These are phyloP conservation scores for Protaetia brevitarsis DNA, from an alignment of 1,140 invertebrate genomes.

Conservation along the genomic window DNA sequence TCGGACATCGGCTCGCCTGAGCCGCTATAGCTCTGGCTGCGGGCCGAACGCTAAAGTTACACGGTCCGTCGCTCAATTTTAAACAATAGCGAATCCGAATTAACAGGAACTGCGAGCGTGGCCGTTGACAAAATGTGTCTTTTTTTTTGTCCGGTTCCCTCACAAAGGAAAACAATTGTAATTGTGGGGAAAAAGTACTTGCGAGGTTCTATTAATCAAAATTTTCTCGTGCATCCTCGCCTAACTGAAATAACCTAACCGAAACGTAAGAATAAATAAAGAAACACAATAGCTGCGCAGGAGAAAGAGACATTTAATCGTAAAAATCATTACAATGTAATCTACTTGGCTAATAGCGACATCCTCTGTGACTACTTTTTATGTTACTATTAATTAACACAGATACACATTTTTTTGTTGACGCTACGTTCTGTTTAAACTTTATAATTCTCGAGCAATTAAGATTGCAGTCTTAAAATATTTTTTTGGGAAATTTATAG, in stretches of 20 bases:
- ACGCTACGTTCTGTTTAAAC: no score
- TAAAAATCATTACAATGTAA: not conserved
- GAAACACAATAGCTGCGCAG: not conserved
- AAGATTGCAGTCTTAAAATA: no score
- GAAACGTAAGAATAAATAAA: not conserved
- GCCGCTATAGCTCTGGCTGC: not conserved
- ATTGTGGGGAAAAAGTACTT: conserved; percentile 10
- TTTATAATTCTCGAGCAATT: no score
- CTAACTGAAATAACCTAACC: conserved; percentile 6
- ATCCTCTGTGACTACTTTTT: not conserved
- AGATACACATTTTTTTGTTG: no score
- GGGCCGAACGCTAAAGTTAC: not conserved
- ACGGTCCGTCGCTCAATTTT: conserved; percentile 17
- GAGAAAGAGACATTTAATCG: not conserved
- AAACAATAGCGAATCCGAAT: conserved; percentile 13
- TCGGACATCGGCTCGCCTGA: not conserved
- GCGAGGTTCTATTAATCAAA: not conserved
- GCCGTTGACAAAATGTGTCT: conserved; percentile 4
- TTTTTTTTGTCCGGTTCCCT: not conserved
- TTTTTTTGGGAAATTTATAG: no score
- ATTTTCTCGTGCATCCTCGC: conserved; percentile 4
- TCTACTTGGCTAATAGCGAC: not conserved
- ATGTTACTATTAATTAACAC: no score
- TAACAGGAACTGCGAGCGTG: conserved; percentile 5
- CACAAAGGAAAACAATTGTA: conserved; percentile 3